Conservation (phyloP, 2,113 vertebrate species). For the Ictidomys tridecemlineatus region DNA sequence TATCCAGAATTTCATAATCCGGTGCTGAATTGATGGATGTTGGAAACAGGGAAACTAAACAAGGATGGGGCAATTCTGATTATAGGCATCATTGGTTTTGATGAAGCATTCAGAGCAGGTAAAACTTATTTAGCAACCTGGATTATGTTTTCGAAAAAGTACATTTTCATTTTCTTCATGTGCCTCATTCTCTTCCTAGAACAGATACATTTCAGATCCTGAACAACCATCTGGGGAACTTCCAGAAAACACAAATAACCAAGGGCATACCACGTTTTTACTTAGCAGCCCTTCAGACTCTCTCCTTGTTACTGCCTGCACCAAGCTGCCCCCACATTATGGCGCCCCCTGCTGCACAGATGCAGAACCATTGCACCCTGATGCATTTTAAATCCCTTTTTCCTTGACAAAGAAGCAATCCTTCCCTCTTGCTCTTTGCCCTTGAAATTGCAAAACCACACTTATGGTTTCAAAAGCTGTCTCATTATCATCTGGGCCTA, state of each 20-base stretch:
- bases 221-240: neutral
- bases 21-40: constrained; percentile 63
- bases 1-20: constrained; percentile 59
- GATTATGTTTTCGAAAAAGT: constrained; percentile 43
- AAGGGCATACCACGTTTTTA: neutral
- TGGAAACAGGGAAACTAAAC: constrained; percentile 46
- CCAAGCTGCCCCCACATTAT: neutral
- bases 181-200: constrained; percentile 25
- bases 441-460: neutral
- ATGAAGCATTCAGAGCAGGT: constrained; percentile 34
- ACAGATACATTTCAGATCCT: neutral
- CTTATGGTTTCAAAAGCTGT: neutral
- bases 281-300: neutral
- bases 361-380: neutral
- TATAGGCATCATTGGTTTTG: constrained; percentile 46
- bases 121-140: constrained; percentile 43
- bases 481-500: neutral
- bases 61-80: constrained; percentile 54
- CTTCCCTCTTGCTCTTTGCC: neutral
- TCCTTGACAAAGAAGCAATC: neutral
- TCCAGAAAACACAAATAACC: neutral
- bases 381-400: neutral
- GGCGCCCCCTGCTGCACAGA: neutral
- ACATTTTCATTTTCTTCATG: constrained; percentile 38
- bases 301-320: rapidly evolving